phyloP scores from a whole-genome alignment of 2,888 invertebrate genomes.

The Agrochola lychnidis region DNA sequence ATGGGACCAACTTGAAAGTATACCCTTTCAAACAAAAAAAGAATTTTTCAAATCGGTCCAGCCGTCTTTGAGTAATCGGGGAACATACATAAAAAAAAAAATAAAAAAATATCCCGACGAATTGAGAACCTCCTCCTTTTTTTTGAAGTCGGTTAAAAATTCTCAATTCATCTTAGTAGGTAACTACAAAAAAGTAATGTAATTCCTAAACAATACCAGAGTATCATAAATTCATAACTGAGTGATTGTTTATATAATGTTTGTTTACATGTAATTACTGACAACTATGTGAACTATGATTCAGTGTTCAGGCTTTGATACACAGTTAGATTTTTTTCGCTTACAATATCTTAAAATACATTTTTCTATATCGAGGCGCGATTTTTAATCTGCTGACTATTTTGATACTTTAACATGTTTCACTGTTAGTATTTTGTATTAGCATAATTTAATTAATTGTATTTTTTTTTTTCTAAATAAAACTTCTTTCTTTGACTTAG shows the following conservation, averaged over 20 bases:
- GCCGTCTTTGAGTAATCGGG: too few relatives aligned
- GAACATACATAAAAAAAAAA: too few relatives aligned
- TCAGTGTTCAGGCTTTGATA: conserved; percentile 22
- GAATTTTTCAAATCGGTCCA: too few relatives aligned
- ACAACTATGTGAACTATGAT: conserved; percentile 63
- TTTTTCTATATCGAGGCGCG: too few relatives aligned
- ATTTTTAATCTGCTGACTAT: not conserved
- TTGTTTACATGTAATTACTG: conserved; percentile 58
- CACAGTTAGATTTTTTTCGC: conserved; percentile 27
- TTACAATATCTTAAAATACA: not conserved
- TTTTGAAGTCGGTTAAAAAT: too few relatives aligned
- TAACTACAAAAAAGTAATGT: conserved; percentile 1
- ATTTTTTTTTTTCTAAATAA: not conserved
- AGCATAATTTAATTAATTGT: not conserved
- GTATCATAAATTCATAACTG: conserved; percentile 54
- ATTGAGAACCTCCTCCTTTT: too few relatives aligned
- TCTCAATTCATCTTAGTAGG: not conserved
- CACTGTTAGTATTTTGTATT: not conserved
- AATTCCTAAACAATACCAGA: conserved; percentile 48
- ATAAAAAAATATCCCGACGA: too few relatives aligned
- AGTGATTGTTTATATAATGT: conserved; percentile 50
- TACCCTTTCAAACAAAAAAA: too few relatives aligned
- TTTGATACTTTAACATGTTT: not conserved
- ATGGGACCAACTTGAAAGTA: too few relatives aligned
- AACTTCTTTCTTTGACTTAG: not conserved